Evolutionary conservation across 2,888 invertebrate species (phyloP).

Genomic region (Lepidochrysops patricia): DNA sequence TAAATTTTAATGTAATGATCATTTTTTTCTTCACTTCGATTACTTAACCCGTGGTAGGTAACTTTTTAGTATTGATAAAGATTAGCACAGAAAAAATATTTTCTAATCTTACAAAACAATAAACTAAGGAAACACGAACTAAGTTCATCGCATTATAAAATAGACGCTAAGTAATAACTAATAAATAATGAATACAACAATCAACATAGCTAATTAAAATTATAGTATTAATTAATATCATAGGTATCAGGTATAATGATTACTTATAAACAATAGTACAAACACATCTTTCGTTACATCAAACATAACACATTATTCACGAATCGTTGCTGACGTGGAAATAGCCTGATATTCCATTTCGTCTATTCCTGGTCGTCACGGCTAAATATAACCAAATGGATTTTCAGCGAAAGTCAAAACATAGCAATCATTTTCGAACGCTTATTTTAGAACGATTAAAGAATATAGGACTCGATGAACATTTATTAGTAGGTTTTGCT

Average conservation of each 20-base stretch:
- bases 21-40: constrained; percentile 17
- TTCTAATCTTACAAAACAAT: no score
- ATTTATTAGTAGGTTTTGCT: no score
- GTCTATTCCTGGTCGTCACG: constrained; percentile 29
- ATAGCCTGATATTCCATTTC: constrained; percentile 27
- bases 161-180: no score
- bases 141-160: no score
- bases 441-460: neutral
- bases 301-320: no score
- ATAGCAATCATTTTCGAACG: constrained; percentile 25
- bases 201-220: no score
- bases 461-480: no score
- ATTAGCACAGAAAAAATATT: neutral
- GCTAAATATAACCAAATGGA: constrained; percentile 37
- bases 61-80: neutral
- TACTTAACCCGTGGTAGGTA: constrained; percentile 3
- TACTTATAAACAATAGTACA: neutral
- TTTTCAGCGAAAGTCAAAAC: constrained; percentile 47
- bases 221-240: no score
- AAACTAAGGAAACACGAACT: no score
- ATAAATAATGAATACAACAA: no score
- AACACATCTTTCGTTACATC: no score
- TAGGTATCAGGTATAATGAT: no score
- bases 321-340: constrained; percentile 14
- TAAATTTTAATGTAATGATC: neutral